Evolutionary conservation across 1,140 invertebrate genomes (phyloP).

Genomic region (Drosophila willistoni): DNA sequence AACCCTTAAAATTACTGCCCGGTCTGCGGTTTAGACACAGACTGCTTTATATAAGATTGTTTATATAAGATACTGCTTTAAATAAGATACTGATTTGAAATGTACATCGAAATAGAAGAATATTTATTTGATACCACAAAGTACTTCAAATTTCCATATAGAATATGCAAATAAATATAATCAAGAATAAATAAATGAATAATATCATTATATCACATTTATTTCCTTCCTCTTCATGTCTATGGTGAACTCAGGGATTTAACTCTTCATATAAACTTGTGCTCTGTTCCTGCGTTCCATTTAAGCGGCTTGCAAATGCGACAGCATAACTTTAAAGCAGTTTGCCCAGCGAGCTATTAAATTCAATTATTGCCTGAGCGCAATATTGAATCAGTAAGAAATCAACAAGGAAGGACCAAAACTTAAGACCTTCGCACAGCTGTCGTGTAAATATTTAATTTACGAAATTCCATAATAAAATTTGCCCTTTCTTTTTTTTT

Average conservation of each 20-base stretch:
- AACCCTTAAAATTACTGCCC: no score
- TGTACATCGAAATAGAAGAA: no score
- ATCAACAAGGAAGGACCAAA: constrained; percentile 20
- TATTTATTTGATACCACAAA: no score
- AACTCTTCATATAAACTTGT: background rate
- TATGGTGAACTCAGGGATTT: no score
- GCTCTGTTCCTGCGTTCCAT: background rate
- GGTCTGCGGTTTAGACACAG: no score
- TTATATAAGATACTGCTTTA: no score
- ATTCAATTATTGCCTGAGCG: constrained; percentile 65
- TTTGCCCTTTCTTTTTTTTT: constrained; percentile 36
- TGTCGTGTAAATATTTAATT: constrained; percentile 80
- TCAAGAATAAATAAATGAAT: no score
- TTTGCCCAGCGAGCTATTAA: constrained; percentile 55
- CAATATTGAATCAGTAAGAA: constrained; percentile 63
- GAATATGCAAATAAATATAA: background rate
- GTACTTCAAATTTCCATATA: no score
- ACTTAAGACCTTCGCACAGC: constrained; percentile 67
- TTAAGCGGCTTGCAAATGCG: constrained; percentile 9
- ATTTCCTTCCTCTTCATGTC: background rate
- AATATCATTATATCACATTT: no score
- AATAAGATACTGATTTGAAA: no score
- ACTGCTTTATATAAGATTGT: no score
- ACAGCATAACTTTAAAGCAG: constrained; percentile 27
- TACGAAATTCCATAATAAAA: constrained; percentile 79